phyloP scores from a whole-genome alignment of 2,888 invertebrate species.

The Prenolepis imparis region DNA sequence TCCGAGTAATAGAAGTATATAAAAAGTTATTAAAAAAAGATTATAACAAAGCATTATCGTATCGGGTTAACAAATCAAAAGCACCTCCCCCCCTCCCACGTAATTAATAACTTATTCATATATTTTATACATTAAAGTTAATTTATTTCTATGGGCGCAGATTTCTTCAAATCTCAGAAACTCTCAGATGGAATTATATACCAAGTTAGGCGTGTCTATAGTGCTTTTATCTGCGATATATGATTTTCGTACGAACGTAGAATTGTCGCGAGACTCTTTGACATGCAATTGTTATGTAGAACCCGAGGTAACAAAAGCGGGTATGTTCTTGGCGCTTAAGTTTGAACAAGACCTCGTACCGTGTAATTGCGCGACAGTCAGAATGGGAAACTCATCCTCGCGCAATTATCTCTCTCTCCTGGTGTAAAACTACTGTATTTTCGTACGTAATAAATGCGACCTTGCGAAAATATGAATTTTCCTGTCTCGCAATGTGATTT shows the following conservation, averaged over 20 bases:
- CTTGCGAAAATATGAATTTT: conserved; percentile 35
- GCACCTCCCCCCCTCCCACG: not conserved
- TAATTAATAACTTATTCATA: not conserved
- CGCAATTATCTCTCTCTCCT: conserved; percentile 37
- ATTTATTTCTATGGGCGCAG: not conserved
- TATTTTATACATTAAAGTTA: not conserved
- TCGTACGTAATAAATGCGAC: conserved; percentile 39
- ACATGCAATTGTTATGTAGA: conserved; percentile 38
- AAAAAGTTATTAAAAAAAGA: not conserved
- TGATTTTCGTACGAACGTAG: conserved; percentile 45
- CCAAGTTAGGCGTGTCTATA: not conserved
- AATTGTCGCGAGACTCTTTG: conserved; percentile 46
- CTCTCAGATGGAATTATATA: not conserved
- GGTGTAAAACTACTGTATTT: conserved; percentile 49
- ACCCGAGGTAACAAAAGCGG: conserved; percentile 36
- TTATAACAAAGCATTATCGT: not conserved
- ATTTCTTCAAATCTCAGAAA: conserved; percentile 21
- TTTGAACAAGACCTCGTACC: conserved; percentile 43
- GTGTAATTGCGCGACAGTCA: conserved; percentile 50
- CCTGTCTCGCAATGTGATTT: conserved; percentile 15
- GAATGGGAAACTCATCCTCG: conserved; percentile 44
- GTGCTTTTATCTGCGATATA: conserved; percentile 17
- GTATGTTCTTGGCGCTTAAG: conserved; percentile 43
- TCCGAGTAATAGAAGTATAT: not conserved
- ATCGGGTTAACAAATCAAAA: conserved; percentile 1